A percentile compares a stretch with the other conserved stretches of the same genome.
These are phyloP conservation scores for Nesidiocoris tenuis DNA, from an alignment of 2,888 invertebrate genomes.

Conservation along the genomic window DNA sequence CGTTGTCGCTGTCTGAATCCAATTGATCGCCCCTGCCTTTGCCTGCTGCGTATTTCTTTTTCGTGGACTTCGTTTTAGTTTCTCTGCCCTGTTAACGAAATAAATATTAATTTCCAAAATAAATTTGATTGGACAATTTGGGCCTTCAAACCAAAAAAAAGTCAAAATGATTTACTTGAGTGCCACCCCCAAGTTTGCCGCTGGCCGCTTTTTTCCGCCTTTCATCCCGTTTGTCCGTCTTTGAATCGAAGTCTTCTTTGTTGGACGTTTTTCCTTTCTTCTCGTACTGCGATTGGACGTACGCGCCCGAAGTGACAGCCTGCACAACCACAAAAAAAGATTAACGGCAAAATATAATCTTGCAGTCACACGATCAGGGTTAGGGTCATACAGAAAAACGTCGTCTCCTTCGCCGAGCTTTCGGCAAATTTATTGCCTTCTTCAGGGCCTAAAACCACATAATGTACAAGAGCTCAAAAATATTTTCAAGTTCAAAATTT, in stretches of 20 bases:
- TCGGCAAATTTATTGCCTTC: too few relatives aligned
- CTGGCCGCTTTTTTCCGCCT: conserved; percentile 81
- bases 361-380: too few relatives aligned
- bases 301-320: conserved; percentile 70
- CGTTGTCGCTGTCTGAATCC: conserved; percentile 67
- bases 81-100: conserved; percentile 67
- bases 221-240: conserved; percentile 78
- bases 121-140: too few relatives aligned
- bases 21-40: conserved; percentile 58
- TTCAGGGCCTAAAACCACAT: too few relatives aligned
- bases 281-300: conserved; percentile 67
- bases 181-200: conserved; percentile 88
- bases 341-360: background rate
- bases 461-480: too few relatives aligned
- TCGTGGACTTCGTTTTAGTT: conserved; percentile 90
- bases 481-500: too few relatives aligned
- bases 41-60: conserved; percentile 63
- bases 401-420: too few relatives aligned
- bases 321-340: conserved; percentile 43
- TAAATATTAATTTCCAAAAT: too few relatives aligned
- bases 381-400: too few relatives aligned
- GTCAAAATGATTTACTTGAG: conserved; percentile 59
- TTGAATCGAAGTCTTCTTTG: conserved; percentile 48
- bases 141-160: background rate
- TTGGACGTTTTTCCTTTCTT: conserved; percentile 57